These are phyloP conservation scores for Ibycter americanus DNA, from an alignment of 2,797 vertebrate species.

Conservation along the genomic window DNA sequence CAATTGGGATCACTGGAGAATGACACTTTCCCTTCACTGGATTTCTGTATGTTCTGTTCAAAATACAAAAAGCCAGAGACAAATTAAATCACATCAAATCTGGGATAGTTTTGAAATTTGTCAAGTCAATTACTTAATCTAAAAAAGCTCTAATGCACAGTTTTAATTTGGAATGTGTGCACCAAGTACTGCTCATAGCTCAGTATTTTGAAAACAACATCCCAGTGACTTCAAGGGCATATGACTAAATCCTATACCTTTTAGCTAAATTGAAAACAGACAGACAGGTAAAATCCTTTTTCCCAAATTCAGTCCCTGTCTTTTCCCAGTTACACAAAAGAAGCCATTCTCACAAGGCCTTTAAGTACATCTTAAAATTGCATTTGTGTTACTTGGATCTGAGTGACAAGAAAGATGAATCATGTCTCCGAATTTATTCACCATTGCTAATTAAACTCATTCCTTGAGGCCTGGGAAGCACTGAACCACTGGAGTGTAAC, in stretches of 20 bases:
- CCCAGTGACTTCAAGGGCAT: not conserved
- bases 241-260: not conserved
- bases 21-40: not conserved
- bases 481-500: constrained; percentile 65
- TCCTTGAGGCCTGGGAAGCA: constrained; percentile 65
- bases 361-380: constrained; percentile 14
- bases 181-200: constrained; percentile 18
- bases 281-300: not conserved
- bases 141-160: constrained; percentile 24
- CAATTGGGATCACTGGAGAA: not conserved
- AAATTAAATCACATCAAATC: constrained; percentile 51
- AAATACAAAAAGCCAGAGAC: constrained; percentile 32
- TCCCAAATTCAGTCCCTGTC: not conserved
- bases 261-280: not conserved
- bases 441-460: constrained; percentile 74
- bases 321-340: not conserved
- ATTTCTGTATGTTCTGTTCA: constrained; percentile 22
- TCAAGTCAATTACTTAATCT: constrained; percentile 45
- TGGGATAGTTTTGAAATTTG: constrained; percentile 51
- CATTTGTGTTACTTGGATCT: constrained; percentile 44
- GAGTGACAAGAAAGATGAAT: constrained; percentile 66
- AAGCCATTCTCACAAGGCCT: not conserved
- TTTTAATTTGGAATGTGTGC: constrained; percentile 24
- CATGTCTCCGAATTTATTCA: constrained; percentile 64
- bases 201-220: not conserved